Conservation (phyloP, 2,113 vertebrate species). For the Calyptomena viridis region DNA sequence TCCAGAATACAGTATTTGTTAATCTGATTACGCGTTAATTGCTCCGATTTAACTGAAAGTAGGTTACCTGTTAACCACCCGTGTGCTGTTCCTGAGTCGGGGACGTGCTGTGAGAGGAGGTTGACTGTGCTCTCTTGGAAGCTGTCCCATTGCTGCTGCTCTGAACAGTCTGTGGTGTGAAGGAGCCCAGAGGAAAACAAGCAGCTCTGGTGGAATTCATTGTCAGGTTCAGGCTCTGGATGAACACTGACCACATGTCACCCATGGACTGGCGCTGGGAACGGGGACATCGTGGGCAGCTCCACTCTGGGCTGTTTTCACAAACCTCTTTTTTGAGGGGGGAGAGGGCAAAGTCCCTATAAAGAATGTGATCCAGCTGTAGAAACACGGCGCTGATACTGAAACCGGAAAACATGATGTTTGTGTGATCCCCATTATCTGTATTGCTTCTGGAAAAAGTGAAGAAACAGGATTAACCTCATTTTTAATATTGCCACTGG, state of each 20-base stretch:
- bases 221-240: background rate
- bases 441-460: background rate
- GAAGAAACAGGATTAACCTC: background rate
- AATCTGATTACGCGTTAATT: constrained; percentile 38
- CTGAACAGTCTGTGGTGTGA: background rate
- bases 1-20: background rate
- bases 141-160: background rate
- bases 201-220: background rate
- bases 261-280: rapidly evolving
- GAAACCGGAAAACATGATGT: background rate
- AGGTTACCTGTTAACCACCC: background rate
- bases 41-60: background rate
- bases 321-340: background rate
- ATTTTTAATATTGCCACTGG: background rate
- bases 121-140: background rate
- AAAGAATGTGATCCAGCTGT: background rate
- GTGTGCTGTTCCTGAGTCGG: background rate
- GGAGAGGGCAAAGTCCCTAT: background rate
- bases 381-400: rapidly evolving
- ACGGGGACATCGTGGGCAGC: background rate
- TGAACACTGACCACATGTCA: background rate
- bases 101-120: background rate
- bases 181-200: background rate
- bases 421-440: background rate
- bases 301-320: background rate